Evolutionary conservation across 2,113 vertebrate genomes (phyloP).

Genomic region (Rhinoderma darwinii): DNA sequence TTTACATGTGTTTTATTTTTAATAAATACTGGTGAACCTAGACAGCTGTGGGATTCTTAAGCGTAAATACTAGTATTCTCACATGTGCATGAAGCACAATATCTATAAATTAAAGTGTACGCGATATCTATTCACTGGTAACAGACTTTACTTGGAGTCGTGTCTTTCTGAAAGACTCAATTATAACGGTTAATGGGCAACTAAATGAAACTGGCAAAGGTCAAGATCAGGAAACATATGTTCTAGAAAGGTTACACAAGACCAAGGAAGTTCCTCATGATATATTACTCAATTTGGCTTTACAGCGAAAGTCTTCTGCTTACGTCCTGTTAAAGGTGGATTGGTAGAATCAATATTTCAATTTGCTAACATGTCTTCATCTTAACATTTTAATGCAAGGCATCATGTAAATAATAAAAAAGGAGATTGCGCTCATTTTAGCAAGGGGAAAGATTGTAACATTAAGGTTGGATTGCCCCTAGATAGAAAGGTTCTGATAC

Average conservation of each 20-base stretch:
- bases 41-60: background rate
- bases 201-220: constrained; percentile 30
- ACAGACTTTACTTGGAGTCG: background rate
- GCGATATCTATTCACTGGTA: background rate
- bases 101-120: background rate
- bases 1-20: too few species aligned
- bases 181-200: constrained; percentile 31
- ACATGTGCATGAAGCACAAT: background rate
- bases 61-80: background rate
- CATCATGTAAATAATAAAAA: constrained; percentile 1
- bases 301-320: background rate
- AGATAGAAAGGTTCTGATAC: background rate
- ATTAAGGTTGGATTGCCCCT: background rate
- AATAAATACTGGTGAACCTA: too few species aligned
- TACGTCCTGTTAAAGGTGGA: constrained; percentile 24
- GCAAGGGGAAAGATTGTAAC: background rate
- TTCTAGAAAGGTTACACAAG: constrained; percentile 27
- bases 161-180: background rate
- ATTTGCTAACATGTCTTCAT: constrained; percentile 17
- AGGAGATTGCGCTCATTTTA: background rate
- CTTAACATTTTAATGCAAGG: constrained; percentile 13
- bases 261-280: constrained; percentile 8
- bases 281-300: constrained; percentile 34
- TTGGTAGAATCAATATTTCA: constrained; percentile 42
- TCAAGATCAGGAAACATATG: constrained; percentile 46